phyloP scores from a whole-genome alignment of 2,888 invertebrate species.

The Plusia festucae region DNA sequence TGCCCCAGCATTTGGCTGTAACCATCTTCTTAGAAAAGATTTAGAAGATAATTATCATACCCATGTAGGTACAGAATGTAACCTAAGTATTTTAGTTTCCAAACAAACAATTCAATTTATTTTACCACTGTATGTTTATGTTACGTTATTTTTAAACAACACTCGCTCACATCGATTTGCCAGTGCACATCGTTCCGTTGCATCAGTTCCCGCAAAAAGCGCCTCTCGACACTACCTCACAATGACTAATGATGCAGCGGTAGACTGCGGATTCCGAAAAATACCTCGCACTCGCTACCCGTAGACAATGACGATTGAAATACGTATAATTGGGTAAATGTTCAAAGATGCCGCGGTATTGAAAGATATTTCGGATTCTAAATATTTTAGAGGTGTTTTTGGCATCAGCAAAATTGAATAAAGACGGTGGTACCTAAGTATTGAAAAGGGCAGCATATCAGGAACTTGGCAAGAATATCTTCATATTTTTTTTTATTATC shows the following conservation, averaged over 20 bases:
- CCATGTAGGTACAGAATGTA: no score
- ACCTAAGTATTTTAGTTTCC: no score
- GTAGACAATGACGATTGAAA: slow-evolving; percentile 79
- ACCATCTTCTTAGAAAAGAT: no score
- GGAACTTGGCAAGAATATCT: no score
- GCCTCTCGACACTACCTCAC: slow-evolving; percentile 68
- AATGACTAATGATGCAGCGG: slow-evolving; percentile 81
- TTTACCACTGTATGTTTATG: not conserved
- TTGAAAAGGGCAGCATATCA: no score
- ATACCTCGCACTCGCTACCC: slow-evolving; percentile 71
- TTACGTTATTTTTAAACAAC: slow-evolving; percentile 19
- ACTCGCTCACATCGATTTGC: slow-evolving; percentile 51
- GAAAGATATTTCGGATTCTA: not conserved
- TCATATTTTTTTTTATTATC: no score
- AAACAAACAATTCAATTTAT: not conserved
- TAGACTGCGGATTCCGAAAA: slow-evolving; percentile 77
- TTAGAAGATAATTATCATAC: no score
- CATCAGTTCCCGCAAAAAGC: slow-evolving; percentile 79
- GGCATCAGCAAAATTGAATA: no score
- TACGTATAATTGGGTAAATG: slow-evolving; percentile 69
- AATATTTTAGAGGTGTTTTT: not conserved
- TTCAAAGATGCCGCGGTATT: slow-evolving; percentile 50
- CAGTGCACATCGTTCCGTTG: slow-evolving; percentile 69
- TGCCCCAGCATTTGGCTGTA: no score
- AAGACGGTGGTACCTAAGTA: no score